These are phyloP conservation scores for Pomacea maculata DNA, from an alignment of 1,140 invertebrate genomes.

Conservation along the genomic window DNA sequence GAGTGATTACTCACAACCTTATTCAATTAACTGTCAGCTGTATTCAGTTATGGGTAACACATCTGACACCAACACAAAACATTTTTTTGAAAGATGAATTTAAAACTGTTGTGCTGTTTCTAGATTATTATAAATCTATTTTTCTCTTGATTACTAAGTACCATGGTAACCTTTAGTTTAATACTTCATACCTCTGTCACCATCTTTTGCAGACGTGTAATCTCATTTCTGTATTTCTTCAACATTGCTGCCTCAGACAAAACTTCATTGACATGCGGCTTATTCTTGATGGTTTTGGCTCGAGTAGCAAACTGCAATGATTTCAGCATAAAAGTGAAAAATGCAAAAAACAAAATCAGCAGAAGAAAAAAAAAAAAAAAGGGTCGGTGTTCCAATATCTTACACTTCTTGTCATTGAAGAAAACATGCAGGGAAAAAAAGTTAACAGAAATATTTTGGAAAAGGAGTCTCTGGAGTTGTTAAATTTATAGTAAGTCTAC, in stretches of 20 bases:
- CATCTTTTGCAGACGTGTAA: constrained; percentile 47
- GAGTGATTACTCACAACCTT: too few relatives aligned
- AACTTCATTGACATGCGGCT: constrained; percentile 71
- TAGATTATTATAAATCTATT: not conserved
- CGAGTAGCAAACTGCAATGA: constrained; percentile 69
- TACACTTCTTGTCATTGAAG: not conserved
- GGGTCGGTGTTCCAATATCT: not conserved
- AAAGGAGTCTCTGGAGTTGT: not conserved
- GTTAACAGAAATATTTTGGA: not conserved
- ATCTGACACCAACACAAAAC: not conserved
- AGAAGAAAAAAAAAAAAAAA: not conserved
- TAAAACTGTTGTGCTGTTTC: constrained; percentile 6
- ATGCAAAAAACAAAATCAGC: not conserved
- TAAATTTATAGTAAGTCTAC: not conserved
- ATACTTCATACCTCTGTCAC: constrained; percentile 46
- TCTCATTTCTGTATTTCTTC: constrained; percentile 52
- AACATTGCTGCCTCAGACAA: constrained; percentile 58
- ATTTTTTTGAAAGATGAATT: not conserved
- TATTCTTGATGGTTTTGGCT: constrained; percentile 72
- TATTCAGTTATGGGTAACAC: not conserved
- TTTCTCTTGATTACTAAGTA: too few relatives aligned
- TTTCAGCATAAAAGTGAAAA: not conserved
- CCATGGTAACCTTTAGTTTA: too few relatives aligned
- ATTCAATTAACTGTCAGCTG: too few relatives aligned
- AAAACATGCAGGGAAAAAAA: not conserved